Percentiles rank a stretch among this genome's conserved stretches.
These are phyloP conservation scores for Emys orbicularis DNA, from an alignment of 2,797 vertebrate species.

Conservation along the genomic window DNA sequence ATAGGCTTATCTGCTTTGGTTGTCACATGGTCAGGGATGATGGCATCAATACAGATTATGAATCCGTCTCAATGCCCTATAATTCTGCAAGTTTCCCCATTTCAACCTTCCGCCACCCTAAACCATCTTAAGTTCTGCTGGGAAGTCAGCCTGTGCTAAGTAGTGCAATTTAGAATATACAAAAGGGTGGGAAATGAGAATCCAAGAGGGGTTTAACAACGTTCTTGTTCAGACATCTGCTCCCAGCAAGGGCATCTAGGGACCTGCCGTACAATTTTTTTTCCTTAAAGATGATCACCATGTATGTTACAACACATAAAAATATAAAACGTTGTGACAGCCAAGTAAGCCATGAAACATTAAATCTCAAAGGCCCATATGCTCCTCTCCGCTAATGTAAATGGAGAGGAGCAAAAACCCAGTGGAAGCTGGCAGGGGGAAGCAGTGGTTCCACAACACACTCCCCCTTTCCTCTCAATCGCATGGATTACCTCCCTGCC, in stretches of 20 bases:
- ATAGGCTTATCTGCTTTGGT: conserved; percentile 70
- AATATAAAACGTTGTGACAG: conserved; percentile 81
- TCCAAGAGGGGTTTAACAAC: conserved; percentile 69
- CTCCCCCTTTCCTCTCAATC: background rate
- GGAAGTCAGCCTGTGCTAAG: background rate
- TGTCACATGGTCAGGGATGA: conserved; percentile 64
- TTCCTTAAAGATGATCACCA: conserved; percentile 83
- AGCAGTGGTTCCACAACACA: background rate
- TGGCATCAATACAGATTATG: conserved; percentile 67
- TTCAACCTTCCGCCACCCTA: conserved; percentile 54
- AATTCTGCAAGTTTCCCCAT: conserved; percentile 60
- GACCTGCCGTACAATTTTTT: conserved; percentile 74
- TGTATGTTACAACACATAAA: conserved; percentile 80
- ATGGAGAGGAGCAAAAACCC: conserved; percentile 53
- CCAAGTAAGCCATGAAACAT: conserved; percentile 81
- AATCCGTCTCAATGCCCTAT: conserved; percentile 37
- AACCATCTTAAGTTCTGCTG: conserved; percentile 25
- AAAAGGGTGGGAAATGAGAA: conserved; percentile 69
- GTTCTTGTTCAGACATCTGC: conserved; percentile 78
- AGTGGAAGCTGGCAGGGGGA: conserved; percentile 22
- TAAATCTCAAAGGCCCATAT: conserved; percentile 75
- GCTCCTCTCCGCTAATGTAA: conserved; percentile 62
- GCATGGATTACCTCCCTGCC: background rate
- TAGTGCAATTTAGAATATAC: conserved; percentile 22
- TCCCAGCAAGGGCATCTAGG: conserved; percentile 78